phyloP scores from a whole-genome alignment of 2,113 vertebrate genomes.

The Chascanopsetta lugubris region DNA sequence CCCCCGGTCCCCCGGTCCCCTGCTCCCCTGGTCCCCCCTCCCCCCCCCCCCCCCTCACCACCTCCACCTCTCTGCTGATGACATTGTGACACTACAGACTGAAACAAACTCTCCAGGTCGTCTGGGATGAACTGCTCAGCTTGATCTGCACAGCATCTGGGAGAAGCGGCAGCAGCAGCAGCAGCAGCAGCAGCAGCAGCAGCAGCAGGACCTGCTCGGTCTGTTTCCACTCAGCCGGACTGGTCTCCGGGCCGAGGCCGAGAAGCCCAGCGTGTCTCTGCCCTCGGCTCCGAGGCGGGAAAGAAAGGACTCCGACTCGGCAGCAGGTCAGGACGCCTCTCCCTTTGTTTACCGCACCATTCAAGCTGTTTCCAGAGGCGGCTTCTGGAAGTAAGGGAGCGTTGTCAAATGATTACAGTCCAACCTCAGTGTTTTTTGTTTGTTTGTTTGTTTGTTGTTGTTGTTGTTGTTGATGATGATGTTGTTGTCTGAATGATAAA shows the following conservation, averaged over 20 bases:
- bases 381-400: conserved; percentile 21
- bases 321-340: conserved; percentile 44
- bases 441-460: conserved; percentile 45
- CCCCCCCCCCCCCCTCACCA: no score
- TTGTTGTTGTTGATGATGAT: no score
- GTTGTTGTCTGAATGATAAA: conserved; percentile 60
- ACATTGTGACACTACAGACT: conserved; percentile 1
- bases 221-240: conserved; percentile 29
- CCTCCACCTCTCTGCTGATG: conserved; percentile 3
- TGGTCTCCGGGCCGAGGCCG: conserved; percentile 43
- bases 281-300: conserved; percentile 16
- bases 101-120: background rate
- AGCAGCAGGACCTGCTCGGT: conserved; percentile 11
- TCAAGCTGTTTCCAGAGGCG: conserved; percentile 36
- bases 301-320: conserved; percentile 36
- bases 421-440: conserved; percentile 57
- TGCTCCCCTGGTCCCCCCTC: no score
- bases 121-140: conserved; percentile 18
- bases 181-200: conserved; percentile 10
- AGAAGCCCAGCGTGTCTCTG: conserved; percentile 30
- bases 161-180: no score
- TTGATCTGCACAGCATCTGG: conserved; percentile 28
- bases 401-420: conserved; percentile 49
- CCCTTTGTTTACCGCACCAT: conserved; percentile 28
- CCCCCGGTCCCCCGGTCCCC: no score